A percentile compares a stretch with the other conserved stretches of the same genome.
Evolutionary conservation across 2,888 invertebrate species (phyloP).

Genomic region (Phragmatobia fuliginosa): DNA sequence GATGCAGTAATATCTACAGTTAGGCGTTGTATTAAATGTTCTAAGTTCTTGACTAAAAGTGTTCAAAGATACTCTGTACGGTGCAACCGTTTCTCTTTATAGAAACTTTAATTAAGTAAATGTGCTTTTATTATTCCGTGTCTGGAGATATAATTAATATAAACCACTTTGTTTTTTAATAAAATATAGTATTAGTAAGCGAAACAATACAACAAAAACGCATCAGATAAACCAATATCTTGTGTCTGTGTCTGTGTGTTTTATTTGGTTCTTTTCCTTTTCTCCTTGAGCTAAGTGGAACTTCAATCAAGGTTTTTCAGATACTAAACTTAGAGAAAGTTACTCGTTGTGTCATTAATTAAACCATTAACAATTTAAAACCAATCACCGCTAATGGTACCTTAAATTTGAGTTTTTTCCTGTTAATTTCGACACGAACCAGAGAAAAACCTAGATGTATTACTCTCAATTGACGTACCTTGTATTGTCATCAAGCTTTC

Average conservation of each 20-base stretch:
- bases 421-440: slow-evolving; percentile 22
- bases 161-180: no score
- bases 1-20: no score
- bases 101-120: no score
- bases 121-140: no score
- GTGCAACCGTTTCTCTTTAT: no score
- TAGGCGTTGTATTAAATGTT: background rate
- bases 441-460: slow-evolving; percentile 31
- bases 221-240: background rate
- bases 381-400: background rate
- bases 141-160: no score
- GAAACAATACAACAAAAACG: background rate
- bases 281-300: background rate
- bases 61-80: no score
- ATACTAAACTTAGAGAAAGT: background rate
- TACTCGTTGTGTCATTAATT: background rate
- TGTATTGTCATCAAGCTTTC: slow-evolving; percentile 40
- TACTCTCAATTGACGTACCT: slow-evolving; percentile 30
- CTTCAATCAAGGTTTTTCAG: background rate
- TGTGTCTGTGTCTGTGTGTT: background rate
- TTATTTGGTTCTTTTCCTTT: background rate
- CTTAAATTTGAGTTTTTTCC: slow-evolving; percentile 4
- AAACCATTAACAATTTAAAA: background rate
- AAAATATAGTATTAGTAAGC: background rate
- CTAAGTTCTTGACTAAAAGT: background rate